Evolutionary conservation across 2,797 vertebrate genomes (phyloP), one percentile per base, ranked within the genome.

Genomic region (Lycodopsis pacificus): DNA sequence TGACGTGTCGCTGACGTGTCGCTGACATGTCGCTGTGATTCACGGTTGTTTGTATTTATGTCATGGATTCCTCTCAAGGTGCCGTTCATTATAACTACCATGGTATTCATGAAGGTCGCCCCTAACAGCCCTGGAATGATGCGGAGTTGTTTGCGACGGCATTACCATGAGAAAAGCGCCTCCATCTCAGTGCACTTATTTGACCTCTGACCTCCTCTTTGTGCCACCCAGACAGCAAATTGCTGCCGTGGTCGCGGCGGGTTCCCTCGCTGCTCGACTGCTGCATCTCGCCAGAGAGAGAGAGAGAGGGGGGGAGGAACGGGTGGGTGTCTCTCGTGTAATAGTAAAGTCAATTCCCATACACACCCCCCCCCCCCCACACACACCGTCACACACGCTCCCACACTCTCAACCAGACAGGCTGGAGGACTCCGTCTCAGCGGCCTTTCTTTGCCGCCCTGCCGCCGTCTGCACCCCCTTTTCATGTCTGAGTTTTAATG

Each of bases 111-210:
- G 62, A 73, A 83, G 64, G 63, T 73, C 57, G 59, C 4, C 74
- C 71, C 84, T 34, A 79, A 68, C 87, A 78, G 88, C 80, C 84
- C 70, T 76, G 74, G 77, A 85, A 89, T 82, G 78, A 88, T 71
- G 89, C 89, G 65, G 92, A 79, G 89, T 86, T 87, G 91, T 93
- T 87, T 85, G 86, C 72, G 78, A 64, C 0, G n/a, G 66, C 17
- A 97, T 97, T 96, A 96, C 86, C 96, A 97, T 97, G 87, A 96
- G 95, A 97, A 51, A 97, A 96, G 93, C 91, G 70, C 64, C 84
- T 86, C 86, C 87, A 83, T 93, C 93, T 93, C 94, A 93, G 92
- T 92, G 95, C 95, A 96, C 94, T 96, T 96, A 95, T 95, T 94
- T 95, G 95, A 96, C 96, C 96, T 95, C 88, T 93, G 94, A 96